phyloP scores from a whole-genome alignment of 2,113 vertebrate genomes.

The Riparia riparia region DNA sequence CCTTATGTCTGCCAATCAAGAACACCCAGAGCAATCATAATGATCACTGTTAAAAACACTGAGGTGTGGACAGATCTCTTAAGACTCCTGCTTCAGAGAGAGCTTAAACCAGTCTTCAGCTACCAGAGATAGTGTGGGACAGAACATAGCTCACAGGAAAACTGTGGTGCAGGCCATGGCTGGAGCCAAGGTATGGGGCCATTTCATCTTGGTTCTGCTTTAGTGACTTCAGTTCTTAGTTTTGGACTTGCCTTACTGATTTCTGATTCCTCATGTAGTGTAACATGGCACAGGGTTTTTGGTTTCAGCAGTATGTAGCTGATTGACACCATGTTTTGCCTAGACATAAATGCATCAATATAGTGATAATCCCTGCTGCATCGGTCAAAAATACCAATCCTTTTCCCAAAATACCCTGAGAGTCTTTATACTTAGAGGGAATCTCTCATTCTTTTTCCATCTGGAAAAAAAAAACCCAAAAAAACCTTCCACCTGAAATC shows the following conservation, averaged over 20 bases:
- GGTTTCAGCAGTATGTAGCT: not conserved
- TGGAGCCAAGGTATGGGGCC: rapidly evolving
- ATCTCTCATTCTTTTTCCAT: not conserved
- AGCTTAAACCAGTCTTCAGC: not conserved
- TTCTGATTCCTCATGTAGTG: not conserved
- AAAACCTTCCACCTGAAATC: not conserved
- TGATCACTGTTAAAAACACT: not conserved
- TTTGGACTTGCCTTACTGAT: not conserved
- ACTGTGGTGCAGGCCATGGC: not conserved
- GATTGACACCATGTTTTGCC: not conserved
- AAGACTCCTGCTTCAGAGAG: not conserved
- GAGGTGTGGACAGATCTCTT: not conserved
- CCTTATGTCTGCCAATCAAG: not conserved
- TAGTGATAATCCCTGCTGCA: not conserved
- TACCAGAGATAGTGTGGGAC: not conserved
- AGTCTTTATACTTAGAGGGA: not conserved
- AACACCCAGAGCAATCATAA: not conserved
- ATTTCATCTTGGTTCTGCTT: not conserved
- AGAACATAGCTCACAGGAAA: not conserved
- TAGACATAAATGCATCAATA: not conserved
- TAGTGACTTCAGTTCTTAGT: not conserved
- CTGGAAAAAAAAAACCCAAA: not conserved
- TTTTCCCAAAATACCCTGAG: not conserved
- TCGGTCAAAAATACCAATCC: not conserved
- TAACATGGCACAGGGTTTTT: not conserved